phyloP scores from a whole-genome alignment of 2,797 vertebrate genomes.

The Perodicticus potto region DNA sequence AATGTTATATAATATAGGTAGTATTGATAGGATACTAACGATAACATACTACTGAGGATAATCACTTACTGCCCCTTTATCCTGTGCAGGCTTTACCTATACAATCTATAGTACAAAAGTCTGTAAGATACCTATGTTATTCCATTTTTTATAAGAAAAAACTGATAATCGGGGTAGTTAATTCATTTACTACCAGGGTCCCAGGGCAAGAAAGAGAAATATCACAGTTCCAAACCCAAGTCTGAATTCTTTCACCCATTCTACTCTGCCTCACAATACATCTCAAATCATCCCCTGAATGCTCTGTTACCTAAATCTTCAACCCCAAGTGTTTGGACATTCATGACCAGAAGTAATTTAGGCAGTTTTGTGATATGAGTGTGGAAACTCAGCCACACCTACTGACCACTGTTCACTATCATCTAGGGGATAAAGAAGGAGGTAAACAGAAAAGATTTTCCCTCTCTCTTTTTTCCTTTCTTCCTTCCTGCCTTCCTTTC shows the following conservation, averaged over 20 bases:
- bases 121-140: not conserved
- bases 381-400: not conserved
- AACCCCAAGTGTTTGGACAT: not conserved
- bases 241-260: slow-evolving; percentile 13
- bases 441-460: not conserved
- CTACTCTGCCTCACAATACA: not conserved
- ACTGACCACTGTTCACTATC: not conserved
- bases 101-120: slow-evolving; percentile 4
- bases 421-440: not conserved
- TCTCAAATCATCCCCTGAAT: not conserved
- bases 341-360: not conserved
- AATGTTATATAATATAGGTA: not conserved
- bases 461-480: not conserved
- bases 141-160: slow-evolving; percentile 5
- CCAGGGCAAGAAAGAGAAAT: slow-evolving; percentile 22
- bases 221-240: not conserved
- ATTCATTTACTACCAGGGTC: not conserved
- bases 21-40: not conserved
- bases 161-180: not conserved
- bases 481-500: not conserved
- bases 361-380: not conserved
- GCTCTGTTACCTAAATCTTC: not conserved
- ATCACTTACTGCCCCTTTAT: not conserved
- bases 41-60: not conserved
- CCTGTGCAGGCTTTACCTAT: not conserved